Conservation (phyloP, 2,797 vertebrate species). For the Masticophis lateralis region DNA sequence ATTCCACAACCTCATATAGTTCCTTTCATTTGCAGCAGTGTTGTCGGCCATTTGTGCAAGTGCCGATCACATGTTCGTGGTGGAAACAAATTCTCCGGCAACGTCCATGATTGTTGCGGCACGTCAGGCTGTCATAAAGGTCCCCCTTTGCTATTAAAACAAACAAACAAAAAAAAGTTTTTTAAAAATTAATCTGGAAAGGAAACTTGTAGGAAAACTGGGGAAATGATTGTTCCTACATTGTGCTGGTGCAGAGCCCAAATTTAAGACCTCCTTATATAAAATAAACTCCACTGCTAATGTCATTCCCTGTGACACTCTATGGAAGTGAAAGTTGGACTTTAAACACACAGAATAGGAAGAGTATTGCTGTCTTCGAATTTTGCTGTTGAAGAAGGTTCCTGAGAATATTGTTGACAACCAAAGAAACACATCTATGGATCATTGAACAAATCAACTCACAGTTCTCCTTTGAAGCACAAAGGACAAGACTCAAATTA, state of each 20-base stretch:
- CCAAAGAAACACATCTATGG: not conserved
- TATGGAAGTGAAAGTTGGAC: not conserved
- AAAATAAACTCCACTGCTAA: not conserved
- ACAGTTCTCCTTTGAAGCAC: not conserved
- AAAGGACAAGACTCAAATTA: not conserved
- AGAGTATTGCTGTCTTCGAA: not conserved
- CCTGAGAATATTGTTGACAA: not conserved
- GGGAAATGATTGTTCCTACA: not conserved
- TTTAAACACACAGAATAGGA: not conserved
- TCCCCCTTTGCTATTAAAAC: conserved; percentile 26
- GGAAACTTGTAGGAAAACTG: not conserved
- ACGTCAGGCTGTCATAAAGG: conserved; percentile 31
- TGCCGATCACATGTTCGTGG: conserved; percentile 52
- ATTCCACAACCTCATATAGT: fast-evolving
- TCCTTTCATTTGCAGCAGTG: conserved; percentile 52
- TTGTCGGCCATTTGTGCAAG: conserved; percentile 42
- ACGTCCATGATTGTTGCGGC: conserved; percentile 35
- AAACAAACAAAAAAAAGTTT: not conserved
- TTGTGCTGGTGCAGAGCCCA: not conserved
- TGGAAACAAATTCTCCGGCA: conserved; percentile 63
- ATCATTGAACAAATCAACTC: not conserved
- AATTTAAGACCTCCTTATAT: not conserved
- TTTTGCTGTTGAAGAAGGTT: not conserved
- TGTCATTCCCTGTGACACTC: not conserved
- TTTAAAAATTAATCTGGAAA: not conserved